phyloP scores from a whole-genome alignment of 2,888 invertebrate species.

The Argyra leucocephala region DNA sequence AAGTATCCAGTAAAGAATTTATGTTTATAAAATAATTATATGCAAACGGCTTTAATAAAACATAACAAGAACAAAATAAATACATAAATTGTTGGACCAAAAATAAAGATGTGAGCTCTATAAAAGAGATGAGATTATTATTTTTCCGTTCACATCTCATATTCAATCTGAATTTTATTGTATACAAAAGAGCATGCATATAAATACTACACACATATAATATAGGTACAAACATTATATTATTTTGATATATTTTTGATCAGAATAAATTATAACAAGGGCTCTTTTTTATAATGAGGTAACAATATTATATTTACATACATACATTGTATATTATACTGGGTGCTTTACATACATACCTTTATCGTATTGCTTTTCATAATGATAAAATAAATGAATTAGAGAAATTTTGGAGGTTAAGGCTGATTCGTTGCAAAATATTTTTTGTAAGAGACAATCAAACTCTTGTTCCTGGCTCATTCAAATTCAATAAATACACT shows the following conservation, averaged over 20 bases:
- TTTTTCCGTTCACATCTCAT: not conserved
- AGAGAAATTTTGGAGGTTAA: no score
- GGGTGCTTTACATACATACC: no score
- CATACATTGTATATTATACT: not conserved
- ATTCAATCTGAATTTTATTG: not conserved
- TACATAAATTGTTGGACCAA: not conserved
- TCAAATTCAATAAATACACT: no score
- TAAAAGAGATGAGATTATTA: not conserved
- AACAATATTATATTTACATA: not conserved
- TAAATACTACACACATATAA: not conserved
- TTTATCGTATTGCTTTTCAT: no score
- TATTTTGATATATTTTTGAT: not conserved
- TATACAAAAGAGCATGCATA: not conserved
- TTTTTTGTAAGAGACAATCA: no score
- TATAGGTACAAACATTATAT: not conserved
- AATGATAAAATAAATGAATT: no score
- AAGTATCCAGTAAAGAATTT: not conserved
- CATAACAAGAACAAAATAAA: not conserved
- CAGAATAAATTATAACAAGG: not conserved
- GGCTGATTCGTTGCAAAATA: no score
- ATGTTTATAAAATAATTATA: not conserved
- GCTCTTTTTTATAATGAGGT: not conserved
- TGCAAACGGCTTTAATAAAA: conserved; percentile 4
- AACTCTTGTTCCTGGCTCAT: no score
- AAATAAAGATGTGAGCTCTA: not conserved